These are phyloP conservation scores for Phyllostomus hastatus DNA, from an alignment of 2,113 vertebrate genomes.

Conservation along the genomic window DNA sequence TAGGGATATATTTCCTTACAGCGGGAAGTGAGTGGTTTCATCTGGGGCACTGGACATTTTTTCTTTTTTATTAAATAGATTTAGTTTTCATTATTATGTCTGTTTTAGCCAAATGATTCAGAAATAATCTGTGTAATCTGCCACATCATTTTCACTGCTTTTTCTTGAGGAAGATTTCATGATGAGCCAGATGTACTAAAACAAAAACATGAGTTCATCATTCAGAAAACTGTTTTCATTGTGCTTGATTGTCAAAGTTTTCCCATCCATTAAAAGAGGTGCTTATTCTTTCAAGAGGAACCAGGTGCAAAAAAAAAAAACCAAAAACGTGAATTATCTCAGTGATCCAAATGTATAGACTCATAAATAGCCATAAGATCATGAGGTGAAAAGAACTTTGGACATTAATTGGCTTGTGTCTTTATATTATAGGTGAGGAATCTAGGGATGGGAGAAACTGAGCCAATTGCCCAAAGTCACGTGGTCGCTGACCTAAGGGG, in stretches of 20 bases:
- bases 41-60: neutral
- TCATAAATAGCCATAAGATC: neutral
- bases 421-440: neutral
- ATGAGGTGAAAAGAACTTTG: neutral
- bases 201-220: constrained; percentile 17
- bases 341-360: neutral
- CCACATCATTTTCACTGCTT: neutral
- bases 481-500: neutral
- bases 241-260: neutral
- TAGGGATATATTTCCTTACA: neutral
- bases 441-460: neutral
- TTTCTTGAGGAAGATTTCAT: constrained; percentile 21
- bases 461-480: neutral
- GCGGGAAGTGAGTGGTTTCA: neutral
- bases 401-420: neutral
- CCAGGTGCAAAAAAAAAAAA: neutral
- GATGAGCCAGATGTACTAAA: constrained; percentile 19
- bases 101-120: constrained; percentile 27
- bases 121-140: neutral
- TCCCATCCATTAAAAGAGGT: neutral
- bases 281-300: neutral
- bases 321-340: neutral
- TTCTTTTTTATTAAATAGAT: constrained; percentile 27
- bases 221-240: neutral
- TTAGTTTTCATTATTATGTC: constrained; percentile 10